These are phyloP conservation scores for Sinopyrophorus schimmeli DNA, from an alignment of 2,888 invertebrate genomes.

Conservation along the genomic window DNA sequence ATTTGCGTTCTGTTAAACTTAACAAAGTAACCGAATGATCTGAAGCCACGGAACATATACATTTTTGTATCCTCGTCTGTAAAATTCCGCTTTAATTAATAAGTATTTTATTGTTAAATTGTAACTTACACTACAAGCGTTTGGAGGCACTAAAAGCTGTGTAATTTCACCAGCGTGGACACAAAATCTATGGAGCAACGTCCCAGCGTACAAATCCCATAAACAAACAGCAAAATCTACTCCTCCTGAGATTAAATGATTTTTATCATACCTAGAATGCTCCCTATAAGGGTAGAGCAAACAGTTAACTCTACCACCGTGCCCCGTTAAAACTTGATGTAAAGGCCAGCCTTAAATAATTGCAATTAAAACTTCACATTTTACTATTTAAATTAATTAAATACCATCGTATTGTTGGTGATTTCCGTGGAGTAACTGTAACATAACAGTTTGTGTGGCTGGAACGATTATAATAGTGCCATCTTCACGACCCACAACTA, in stretches of 20 bases:
- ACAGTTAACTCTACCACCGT: constrained; percentile 92
- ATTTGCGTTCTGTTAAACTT: constrained; percentile 89
- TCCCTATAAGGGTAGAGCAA: constrained; percentile 93
- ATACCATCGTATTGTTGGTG: constrained; percentile 80
- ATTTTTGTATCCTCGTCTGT: constrained; percentile 88
- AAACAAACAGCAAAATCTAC: constrained; percentile 97
- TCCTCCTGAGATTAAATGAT: constrained; percentile 92
- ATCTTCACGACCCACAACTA: constrained; percentile 94
- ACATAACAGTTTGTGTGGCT: constrained; percentile 92
- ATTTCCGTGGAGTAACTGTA: constrained; percentile 86
- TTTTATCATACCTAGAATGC: constrained; percentile 83
- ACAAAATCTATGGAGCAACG: constrained; percentile 89
- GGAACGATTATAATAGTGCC: constrained; percentile 95
- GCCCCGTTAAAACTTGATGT: constrained; percentile 85
- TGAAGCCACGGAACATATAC: constrained; percentile 94
- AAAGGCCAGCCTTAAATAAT: constrained; percentile 79
- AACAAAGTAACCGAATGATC: constrained; percentile 97
- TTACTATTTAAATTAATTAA: not conserved
- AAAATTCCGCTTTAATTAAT: constrained; percentile 47
- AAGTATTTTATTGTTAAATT: not conserved
- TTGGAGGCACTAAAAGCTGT: constrained; percentile 91
- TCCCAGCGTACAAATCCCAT: constrained; percentile 93
- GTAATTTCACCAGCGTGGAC: constrained; percentile 98
- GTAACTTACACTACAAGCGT: constrained; percentile 77
- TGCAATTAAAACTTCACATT: not conserved